phyloP scores from a whole-genome alignment of 1,140 invertebrate genomes.

The Epicauta chinensis region DNA sequence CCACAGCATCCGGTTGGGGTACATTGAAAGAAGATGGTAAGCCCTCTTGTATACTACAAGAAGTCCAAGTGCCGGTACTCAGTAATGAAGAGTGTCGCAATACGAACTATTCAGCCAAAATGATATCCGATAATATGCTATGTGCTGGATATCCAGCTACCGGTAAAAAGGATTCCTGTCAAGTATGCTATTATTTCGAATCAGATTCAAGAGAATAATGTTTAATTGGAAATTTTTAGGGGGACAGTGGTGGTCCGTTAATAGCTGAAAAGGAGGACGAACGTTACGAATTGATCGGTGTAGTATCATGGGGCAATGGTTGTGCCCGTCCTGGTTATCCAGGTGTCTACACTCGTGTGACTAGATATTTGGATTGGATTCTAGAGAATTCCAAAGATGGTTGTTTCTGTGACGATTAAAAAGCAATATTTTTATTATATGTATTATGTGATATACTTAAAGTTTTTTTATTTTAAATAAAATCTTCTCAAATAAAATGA shows the following conservation, averaged over 20 bases:
- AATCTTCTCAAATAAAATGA: too few species aligned
- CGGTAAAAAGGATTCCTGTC: constrained; percentile 77
- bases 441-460: constrained; percentile 9
- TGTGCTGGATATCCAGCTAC: constrained; percentile 72
- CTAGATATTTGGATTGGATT: constrained; percentile 72
- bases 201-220: too few species aligned
- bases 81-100: constrained; percentile 68
- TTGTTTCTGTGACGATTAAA: constrained; percentile 58
- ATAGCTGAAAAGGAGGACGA: constrained; percentile 63
- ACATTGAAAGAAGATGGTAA: constrained; percentile 74
- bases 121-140: constrained; percentile 82
- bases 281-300: constrained; percentile 71
- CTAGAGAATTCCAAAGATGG: constrained; percentile 63
- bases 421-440: neutral
- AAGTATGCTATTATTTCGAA: too few species aligned
- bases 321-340: constrained; percentile 69
- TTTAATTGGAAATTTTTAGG: constrained; percentile 58
- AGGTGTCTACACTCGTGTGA: constrained; percentile 74
- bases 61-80: constrained; percentile 77
- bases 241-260: constrained; percentile 89
- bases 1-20: constrained; percentile 78
- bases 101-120: constrained; percentile 68
- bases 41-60: constrained; percentile 70
- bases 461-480: too few species aligned
- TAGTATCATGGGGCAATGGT: constrained; percentile 49